Conservation (phyloP, 2,113 vertebrate species). For the Platichthys stellatus region DNA sequence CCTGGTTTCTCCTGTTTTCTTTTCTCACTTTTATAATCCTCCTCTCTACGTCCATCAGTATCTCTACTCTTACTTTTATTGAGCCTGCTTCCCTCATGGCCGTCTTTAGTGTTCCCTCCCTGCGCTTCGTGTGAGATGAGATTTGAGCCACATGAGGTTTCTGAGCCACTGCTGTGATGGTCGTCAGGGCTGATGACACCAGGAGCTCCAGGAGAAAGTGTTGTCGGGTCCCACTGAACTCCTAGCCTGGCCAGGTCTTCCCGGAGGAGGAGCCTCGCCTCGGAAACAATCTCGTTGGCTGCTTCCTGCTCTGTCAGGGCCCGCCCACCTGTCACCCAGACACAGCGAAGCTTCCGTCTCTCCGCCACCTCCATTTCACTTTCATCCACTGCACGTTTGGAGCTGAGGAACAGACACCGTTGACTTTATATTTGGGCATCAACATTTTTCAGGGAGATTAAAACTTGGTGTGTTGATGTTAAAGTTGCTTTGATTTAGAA, state of each 20-base stretch:
- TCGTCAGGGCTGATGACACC: conserved; percentile 3
- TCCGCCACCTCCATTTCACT: conserved; percentile 90
- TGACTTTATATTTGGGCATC: not conserved
- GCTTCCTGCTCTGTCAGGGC: conserved; percentile 91
- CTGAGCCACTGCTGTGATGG: conserved; percentile 5
- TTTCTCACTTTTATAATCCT: not conserved
- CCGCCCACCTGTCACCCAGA: conserved; percentile 90
- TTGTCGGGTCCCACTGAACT: conserved; percentile 87
- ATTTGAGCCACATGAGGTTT: conserved; percentile 5
- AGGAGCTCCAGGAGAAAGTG: conserved; percentile 35
- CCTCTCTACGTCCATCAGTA: not conserved
- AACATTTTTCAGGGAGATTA: no score
- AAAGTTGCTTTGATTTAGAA: no score
- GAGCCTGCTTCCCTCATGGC: not conserved
- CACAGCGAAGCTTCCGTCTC: conserved; percentile 84
- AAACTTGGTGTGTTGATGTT: no score
- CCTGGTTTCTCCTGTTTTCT: conserved; percentile 10
- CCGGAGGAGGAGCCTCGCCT: conserved; percentile 90
- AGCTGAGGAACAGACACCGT: conserved; percentile 66
- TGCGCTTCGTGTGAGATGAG: conserved; percentile 31
- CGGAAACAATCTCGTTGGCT: conserved; percentile 87
- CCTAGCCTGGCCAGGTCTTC: conserved; percentile 91
- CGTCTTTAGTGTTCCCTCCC: not conserved
- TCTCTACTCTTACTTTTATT: not conserved
- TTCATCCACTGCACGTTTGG: conserved; percentile 91